A percentile compares a stretch with the other conserved stretches of the same genome.
These are phyloP conservation scores for Nerophis ophidion DNA, from an alignment of 2,113 vertebrate species.

Conservation along the genomic window DNA sequence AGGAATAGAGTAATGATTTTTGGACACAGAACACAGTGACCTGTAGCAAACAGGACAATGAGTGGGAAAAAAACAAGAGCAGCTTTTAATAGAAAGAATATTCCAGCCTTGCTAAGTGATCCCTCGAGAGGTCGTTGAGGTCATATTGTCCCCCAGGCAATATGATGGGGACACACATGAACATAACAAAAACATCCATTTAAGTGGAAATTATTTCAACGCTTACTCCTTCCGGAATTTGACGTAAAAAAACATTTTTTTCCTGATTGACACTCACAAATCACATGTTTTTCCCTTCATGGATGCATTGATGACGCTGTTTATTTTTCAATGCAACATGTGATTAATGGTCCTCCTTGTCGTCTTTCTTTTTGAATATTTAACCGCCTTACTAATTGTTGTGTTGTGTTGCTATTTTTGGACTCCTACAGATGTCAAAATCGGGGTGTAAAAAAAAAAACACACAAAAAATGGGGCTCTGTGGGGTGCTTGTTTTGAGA, in stretches of 20 bases:
- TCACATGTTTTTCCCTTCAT: background rate
- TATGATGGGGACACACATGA: background rate
- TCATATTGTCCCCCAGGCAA: slow-evolving; percentile 13
- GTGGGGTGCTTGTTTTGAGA: no score
- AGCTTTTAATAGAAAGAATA: slow-evolving; percentile 4
- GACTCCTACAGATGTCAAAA: slow-evolving; percentile 7
- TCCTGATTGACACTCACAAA: background rate
- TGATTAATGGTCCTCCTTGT: background rate
- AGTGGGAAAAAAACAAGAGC: background rate
- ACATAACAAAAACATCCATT: background rate
- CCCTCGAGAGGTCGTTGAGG: background rate
- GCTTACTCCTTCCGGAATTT: background rate
- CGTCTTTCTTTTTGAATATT: slow-evolving; percentile 35
- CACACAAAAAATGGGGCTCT: background rate
- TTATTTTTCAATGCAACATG: slow-evolving; percentile 23
- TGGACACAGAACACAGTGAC: background rate
- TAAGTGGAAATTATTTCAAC: background rate
- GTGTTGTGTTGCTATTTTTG: slow-evolving; percentile 24
- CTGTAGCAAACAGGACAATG: background rate
- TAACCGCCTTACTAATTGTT: slow-evolving; percentile 37
- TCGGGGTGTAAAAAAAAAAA: background rate
- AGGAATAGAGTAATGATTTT: no score
- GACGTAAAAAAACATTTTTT: background rate
- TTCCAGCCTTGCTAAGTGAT: slow-evolving; percentile 10
- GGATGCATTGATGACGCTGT: background rate